Evolutionary conservation across 2,888 invertebrate species (phyloP).

Genomic region (Bhutanitis thaidina): DNA sequence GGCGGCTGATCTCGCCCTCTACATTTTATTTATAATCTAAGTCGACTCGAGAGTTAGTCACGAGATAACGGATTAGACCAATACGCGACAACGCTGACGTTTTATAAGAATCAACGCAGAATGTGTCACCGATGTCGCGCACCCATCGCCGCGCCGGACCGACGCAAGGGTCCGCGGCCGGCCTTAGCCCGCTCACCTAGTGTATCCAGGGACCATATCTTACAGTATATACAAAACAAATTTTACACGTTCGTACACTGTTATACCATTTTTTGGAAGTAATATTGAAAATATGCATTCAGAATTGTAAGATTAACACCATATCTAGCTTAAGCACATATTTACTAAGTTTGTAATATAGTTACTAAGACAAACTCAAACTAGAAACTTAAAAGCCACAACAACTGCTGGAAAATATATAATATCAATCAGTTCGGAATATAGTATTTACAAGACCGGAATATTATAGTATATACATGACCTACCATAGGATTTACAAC

Average conservation of each 20-base stretch:
- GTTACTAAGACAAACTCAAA: too few species aligned
- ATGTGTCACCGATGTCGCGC: background rate
- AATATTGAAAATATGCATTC: slow-evolving; percentile 5
- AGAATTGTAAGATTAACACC: background rate
- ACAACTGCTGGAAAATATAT: background rate
- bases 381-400: background rate
- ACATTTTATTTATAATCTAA: too few species aligned
- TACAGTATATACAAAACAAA: background rate
- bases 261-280: background rate
- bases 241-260: background rate
- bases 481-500: background rate
- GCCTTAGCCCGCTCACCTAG: background rate
- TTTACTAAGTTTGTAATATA: background rate
- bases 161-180: too few species aligned
- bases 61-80: background rate
- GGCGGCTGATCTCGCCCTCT: too few species aligned
- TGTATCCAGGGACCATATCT: slow-evolving; percentile 12
- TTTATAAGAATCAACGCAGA: background rate
- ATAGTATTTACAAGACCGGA: slow-evolving; percentile 2
- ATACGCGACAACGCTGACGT: slow-evolving; percentile 2
- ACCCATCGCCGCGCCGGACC: background rate
- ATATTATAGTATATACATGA: background rate
- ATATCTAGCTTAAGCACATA: background rate
- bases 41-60: too few species aligned
- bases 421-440: background rate